phyloP scores from a whole-genome alignment of 2,888 invertebrate genomes.

The Hydropsyche betteni region DNA sequence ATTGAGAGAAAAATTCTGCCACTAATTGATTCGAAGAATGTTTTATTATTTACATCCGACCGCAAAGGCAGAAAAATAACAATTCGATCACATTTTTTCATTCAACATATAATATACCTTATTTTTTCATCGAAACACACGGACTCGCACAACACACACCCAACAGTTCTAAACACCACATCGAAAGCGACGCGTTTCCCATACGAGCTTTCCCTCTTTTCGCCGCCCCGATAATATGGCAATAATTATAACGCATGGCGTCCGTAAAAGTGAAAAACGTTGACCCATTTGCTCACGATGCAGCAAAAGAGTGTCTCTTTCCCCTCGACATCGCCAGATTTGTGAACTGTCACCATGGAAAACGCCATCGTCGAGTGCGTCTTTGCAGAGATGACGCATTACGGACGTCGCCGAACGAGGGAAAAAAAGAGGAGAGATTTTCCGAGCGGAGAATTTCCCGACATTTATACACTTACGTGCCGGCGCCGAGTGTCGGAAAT shows the following conservation, averaged over 20 bases:
- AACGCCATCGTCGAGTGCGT: slow-evolving; percentile 24
- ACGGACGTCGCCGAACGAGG: background rate
- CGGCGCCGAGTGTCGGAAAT: no score
- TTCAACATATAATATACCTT: background rate
- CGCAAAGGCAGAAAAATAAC: no score
- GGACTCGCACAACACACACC: background rate
- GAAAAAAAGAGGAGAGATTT: background rate
- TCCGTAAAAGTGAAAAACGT: slow-evolving; percentile 23
- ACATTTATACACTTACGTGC: background rate
- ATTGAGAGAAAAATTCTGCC: no score
- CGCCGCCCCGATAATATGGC: background rate
- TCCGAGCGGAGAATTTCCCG: background rate
- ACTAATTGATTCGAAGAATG: no score
- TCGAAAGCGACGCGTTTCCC: background rate
- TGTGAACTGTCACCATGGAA: slow-evolving; percentile 22
- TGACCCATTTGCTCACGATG: slow-evolving; percentile 9
- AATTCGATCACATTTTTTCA: no score
- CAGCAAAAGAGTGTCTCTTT: background rate
- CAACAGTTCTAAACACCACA: background rate
- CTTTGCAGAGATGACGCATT: slow-evolving; percentile 24
- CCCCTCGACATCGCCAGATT: slow-evolving; percentile 6
- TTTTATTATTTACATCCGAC: no score
- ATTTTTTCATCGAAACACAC: background rate
- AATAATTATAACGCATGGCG: slow-evolving; percentile 31
- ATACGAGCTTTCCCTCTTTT: background rate